A percentile compares a stretch with the other conserved stretches of the same genome.
Conservation (phyloP, 2,888 invertebrate species). For the Eilema sororculum region DNA sequence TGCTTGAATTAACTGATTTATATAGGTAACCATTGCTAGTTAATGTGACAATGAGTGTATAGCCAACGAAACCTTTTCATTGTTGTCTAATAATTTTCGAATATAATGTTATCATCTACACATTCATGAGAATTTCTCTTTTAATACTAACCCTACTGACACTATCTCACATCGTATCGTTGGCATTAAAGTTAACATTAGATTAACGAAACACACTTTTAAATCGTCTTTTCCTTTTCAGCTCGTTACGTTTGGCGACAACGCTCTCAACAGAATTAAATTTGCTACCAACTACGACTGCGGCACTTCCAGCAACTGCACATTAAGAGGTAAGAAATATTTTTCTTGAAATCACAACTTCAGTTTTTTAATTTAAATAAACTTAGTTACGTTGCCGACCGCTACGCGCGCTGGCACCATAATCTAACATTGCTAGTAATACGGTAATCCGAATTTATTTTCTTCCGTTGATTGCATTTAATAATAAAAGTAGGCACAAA, state of each 20-base stretch:
- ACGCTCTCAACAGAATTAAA: slow-evolving; percentile 71
- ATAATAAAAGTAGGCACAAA: no score
- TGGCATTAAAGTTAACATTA: slow-evolving; percentile 1
- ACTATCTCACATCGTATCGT: background rate
- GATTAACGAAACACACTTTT: background rate
- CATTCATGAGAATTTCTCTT: background rate
- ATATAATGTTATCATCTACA: background rate
- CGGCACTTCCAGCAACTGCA: slow-evolving; percentile 75
- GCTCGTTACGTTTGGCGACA: slow-evolving; percentile 81
- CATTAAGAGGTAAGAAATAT: slow-evolving; percentile 67
- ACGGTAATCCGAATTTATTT: background rate
- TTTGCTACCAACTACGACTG: slow-evolving; percentile 80
- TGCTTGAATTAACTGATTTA: no score
- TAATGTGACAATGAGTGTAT: no score
- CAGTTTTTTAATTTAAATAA: background rate
- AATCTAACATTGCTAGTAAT: no score
- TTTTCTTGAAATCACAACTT: background rate
- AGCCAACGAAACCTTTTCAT: no score
- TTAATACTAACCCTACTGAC: background rate
- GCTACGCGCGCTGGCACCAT: background rate
- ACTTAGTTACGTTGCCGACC: background rate
- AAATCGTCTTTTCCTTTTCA: slow-evolving; percentile 58
- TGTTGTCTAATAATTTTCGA: no score
- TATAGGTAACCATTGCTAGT: no score
- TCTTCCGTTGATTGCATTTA: background rate